phyloP scores from a whole-genome alignment of 1,140 invertebrate species.

The Lasioglossum baleicum region DNA sequence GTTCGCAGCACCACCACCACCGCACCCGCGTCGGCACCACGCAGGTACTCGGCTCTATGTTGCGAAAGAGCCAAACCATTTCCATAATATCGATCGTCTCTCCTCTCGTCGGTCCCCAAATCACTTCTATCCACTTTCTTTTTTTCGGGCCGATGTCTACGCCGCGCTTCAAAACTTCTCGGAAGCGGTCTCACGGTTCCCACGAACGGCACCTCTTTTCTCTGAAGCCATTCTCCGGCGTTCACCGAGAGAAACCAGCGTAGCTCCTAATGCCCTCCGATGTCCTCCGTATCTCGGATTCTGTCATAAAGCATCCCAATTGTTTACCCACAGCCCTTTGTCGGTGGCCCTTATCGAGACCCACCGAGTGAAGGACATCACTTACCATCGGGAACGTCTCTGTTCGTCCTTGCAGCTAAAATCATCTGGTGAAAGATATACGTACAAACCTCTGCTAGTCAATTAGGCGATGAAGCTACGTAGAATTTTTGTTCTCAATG shows the following conservation, averaged over 20 bases:
- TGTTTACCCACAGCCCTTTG: too few species aligned
- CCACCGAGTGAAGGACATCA: neutral
- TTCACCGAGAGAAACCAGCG: slow-evolving; percentile 50
- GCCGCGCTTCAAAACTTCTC: slow-evolving; percentile 61
- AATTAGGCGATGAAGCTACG: too few species aligned
- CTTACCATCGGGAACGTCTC: neutral
- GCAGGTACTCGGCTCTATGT: slow-evolving; percentile 9
- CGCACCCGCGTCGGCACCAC: too few species aligned
- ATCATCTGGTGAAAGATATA: too few species aligned
- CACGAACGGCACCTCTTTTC: slow-evolving; percentile 72
- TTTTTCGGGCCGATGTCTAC: slow-evolving; percentile 50
- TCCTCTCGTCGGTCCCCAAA: slow-evolving; percentile 16
- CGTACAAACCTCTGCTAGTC: too few species aligned
- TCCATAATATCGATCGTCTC: slow-evolving; percentile 61
- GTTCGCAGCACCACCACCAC: too few species aligned
- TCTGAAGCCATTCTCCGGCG: slow-evolving; percentile 63
- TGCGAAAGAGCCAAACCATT: slow-evolving; percentile 60
- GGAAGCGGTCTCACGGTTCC: slow-evolving; percentile 71
- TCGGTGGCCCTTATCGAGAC: neutral
- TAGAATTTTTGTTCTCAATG: too few species aligned
- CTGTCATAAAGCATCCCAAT: neutral
- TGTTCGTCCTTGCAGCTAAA: too few species aligned
- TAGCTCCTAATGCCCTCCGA: slow-evolving; percentile 30
- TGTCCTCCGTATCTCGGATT: slow-evolving; percentile 13
- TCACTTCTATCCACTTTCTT: slow-evolving; percentile 33